Percentiles rank a stretch among this genome's conserved stretches.
phyloP scores from a whole-genome alignment of 1,140 invertebrate species.

The Planococcus citri region DNA sequence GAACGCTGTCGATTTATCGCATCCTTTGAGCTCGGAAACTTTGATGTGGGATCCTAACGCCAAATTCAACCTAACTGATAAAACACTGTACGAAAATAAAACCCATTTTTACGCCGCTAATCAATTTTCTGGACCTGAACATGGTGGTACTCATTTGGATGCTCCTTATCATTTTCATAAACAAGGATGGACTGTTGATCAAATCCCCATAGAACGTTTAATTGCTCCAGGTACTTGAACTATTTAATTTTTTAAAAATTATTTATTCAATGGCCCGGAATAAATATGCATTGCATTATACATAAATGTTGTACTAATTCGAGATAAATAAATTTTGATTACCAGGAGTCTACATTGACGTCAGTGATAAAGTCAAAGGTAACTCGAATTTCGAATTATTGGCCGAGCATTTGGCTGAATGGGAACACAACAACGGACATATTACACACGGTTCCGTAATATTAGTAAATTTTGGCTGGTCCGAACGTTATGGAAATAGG shows the following conservation, averaged over 20 bases:
- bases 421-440: constrained; percentile 37
- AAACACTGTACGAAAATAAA: not conserved
- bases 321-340: too few species aligned
- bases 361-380: constrained; percentile 35
- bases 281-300: too few species aligned
- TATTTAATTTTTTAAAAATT: too few species aligned
- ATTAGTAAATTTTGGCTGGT: constrained; percentile 31
- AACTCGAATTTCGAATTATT: constrained; percentile 31
- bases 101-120: constrained; percentile 40
- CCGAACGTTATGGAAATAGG: constrained; percentile 25
- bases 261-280: too few species aligned
- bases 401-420: constrained; percentile 27
- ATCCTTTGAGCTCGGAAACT: not conserved
- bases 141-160: constrained; percentile 38
- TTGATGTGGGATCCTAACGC: not conserved
- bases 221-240: constrained; percentile 33
- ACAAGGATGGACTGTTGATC: constrained; percentile 32
- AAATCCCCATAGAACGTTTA: constrained; percentile 36
- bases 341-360: constrained; percentile 43
- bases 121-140: constrained; percentile 39
- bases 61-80: constrained; percentile 11
- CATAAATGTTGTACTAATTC: too few species aligned
- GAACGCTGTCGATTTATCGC: not conserved
- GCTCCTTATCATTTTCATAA: constrained; percentile 38
- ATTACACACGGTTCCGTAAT: constrained; percentile 35